phyloP scores from a whole-genome alignment of 2,888 invertebrate genomes.

The Andrena marginata region DNA sequence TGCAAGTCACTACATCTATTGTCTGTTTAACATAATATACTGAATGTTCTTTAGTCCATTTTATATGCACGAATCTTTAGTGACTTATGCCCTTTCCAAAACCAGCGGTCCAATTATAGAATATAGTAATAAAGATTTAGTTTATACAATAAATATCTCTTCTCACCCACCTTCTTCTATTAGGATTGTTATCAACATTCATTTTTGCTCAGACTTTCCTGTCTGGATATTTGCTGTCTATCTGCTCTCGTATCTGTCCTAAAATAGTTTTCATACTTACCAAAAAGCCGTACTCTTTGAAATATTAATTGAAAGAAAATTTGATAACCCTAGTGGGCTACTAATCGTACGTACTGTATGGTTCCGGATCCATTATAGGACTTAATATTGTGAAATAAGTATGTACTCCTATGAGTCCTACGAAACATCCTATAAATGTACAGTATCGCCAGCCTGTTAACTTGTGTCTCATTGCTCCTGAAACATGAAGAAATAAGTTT shows the following conservation, averaged over 20 bases:
- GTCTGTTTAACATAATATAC: conserved; percentile 45
- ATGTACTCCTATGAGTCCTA: conserved; percentile 86
- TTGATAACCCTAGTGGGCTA: background rate
- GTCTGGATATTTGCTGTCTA: background rate
- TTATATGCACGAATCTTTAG: conserved; percentile 82
- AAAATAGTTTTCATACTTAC: conserved; percentile 3
- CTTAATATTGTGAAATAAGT: conserved; percentile 88
- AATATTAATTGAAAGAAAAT: conserved; percentile 16
- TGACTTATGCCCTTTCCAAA: conserved; percentile 47
- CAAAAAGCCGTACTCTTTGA: conserved; percentile 7
- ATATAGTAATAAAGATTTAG: conserved; percentile 67
- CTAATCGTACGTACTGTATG: conserved; percentile 87
- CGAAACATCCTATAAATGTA: conserved; percentile 86
- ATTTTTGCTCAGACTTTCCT: background rate
- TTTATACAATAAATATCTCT: conserved; percentile 63
- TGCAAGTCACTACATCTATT: conserved; percentile 49
- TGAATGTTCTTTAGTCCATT: conserved; percentile 84
- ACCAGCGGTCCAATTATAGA: conserved; percentile 51
- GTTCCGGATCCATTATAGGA: conserved; percentile 88
- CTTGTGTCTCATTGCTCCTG: conserved; percentile 5
- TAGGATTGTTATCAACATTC: too few species aligned
- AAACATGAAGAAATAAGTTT: background rate
- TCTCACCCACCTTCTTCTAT: conserved; percentile 15
- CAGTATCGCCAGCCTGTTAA: conserved; percentile 84
- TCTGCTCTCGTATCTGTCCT: conserved; percentile 13